Evolutionary conservation across 1,140 invertebrate species (phyloP), one percentile per base, ranked within the genome.

Genomic region (Luehdorfia chinensis): DNA sequence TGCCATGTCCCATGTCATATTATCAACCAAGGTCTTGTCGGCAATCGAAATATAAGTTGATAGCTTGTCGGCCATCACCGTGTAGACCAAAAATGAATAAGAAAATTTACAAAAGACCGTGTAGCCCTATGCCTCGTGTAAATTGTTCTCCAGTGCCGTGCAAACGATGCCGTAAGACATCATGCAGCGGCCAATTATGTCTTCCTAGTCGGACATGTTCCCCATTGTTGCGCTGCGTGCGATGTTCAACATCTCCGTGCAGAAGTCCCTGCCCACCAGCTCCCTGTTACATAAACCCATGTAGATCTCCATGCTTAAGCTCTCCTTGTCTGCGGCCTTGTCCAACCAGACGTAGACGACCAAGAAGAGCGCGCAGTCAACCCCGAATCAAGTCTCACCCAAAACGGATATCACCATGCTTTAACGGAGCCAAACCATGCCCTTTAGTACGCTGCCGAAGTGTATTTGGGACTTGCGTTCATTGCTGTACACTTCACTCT

Each of bases 391-490:
- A 46, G 55, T 15, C 64, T n/a, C 68, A 73, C 37, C 58, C 43
- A 8, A 75, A 68, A 45, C 59, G 53, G 18, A 63, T 50, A 43
- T 84, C 80, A n/a, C 77, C 80, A 2, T 80, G 80, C 39, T 37
- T 31, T 9, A 84, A 84, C 44, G 60, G 71, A 6, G 37, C 61
- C 1, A 71, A 66, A 36, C 30, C 43, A 0, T 84, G 75, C 23
- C 72, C 75, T 3, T 59, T 73, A 4, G 72, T 74, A 7, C 51
- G 65, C 1, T 79, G 77, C 39, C 55, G 70, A 7, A 81, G 77
- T 36, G 34, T 74, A 11, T 67, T 72, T 2, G 58, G 50, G 4
- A 66, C 64, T 1, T 67, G 64, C 27, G 27, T 51, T 4, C 36
- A 25, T 1, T 72, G 65, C 50, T 72, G 61, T 23, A 11, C 25